phyloP scores from a whole-genome alignment of 2,888 invertebrate genomes.

The Endotricha flammealis region DNA sequence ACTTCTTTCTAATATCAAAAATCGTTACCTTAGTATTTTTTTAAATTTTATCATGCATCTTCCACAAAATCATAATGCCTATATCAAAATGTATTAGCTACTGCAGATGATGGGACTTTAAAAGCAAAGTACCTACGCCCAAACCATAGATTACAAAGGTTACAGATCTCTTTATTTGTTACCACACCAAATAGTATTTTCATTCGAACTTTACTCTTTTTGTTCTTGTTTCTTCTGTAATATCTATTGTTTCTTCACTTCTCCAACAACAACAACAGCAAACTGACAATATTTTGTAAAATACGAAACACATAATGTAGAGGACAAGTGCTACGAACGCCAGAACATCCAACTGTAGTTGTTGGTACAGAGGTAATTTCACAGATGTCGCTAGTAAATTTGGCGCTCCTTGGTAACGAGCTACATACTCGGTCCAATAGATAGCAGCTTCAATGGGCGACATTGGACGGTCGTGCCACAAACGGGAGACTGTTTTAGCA shows the following conservation, averaged over 20 bases:
- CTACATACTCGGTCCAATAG: slow-evolving; percentile 79
- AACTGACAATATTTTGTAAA: slow-evolving; percentile 50
- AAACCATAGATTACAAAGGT: too few relatives aligned
- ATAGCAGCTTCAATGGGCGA: slow-evolving; percentile 74
- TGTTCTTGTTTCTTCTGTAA: slow-evolving; percentile 42
- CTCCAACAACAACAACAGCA: slow-evolving; percentile 57
- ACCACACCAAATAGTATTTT: slow-evolving; percentile 1
- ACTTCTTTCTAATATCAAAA: too few relatives aligned
- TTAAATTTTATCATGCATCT: too few relatives aligned
- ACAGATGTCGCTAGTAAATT: slow-evolving; percentile 55
- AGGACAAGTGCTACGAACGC: slow-evolving; percentile 52
- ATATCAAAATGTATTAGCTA: too few relatives aligned
- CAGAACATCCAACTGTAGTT: slow-evolving; percentile 61
- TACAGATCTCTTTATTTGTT: too few relatives aligned
- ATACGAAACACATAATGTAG: slow-evolving; percentile 47
- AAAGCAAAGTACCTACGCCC: too few relatives aligned
- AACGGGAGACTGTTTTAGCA: slow-evolving; percentile 60
- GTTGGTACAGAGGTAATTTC: slow-evolving; percentile 52
- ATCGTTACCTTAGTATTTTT: too few relatives aligned
- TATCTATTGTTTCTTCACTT: slow-evolving; percentile 28
- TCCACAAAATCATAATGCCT: too few relatives aligned
- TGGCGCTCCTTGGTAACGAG: slow-evolving; percentile 62
- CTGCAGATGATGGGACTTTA: too few relatives aligned
- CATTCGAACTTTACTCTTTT: slow-evolving; percentile 70
- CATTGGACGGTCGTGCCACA: slow-evolving; percentile 75